Conservation (phyloP, 2,797 vertebrate genomes). For the Hephaestus fuliginosus region DNA sequence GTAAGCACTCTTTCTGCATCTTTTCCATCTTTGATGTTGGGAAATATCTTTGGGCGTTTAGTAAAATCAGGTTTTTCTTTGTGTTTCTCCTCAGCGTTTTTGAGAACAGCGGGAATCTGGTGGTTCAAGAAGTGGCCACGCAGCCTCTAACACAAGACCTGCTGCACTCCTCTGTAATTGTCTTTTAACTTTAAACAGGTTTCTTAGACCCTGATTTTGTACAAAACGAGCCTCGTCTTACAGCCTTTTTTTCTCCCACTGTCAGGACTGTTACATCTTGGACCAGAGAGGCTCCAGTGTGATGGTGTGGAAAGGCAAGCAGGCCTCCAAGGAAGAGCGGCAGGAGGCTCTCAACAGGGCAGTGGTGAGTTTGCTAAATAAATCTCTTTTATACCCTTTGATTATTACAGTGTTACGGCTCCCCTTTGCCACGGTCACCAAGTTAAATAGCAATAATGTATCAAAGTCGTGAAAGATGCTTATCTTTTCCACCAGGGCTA, state of each 20-base stretch:
- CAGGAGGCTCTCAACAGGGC: slow-evolving; percentile 89
- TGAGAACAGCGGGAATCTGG: slow-evolving; percentile 87
- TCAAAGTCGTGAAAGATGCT: not conserved
- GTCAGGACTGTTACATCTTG: slow-evolving; percentile 91
- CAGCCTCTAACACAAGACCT: slow-evolving; percentile 92
- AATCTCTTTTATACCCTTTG: too few relatives aligned
- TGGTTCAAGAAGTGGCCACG: slow-evolving; percentile 91
- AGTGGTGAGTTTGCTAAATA: slow-evolving; percentile 83
- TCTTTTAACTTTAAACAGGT: not conserved
- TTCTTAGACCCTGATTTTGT: not conserved
- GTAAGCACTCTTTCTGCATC: slow-evolving; percentile 62
- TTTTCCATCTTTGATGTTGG: rapidly evolving
- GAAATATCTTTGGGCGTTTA: not conserved
- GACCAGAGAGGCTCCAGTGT: slow-evolving; percentile 90
- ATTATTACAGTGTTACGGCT: not conserved
- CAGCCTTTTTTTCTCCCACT: slow-evolving; percentile 2
- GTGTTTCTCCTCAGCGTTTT: slow-evolving; percentile 84
- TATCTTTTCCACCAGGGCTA: slow-evolving; percentile 84
- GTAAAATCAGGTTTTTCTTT: not conserved
- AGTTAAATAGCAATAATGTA: not conserved
- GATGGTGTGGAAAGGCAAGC: slow-evolving; percentile 93
- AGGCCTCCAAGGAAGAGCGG: slow-evolving; percentile 88
- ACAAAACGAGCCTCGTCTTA: not conserved
- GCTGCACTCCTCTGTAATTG: slow-evolving; percentile 87
- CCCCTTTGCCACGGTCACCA: not conserved